Percentiles rank a stretch among this genome's conserved stretches.
These are phyloP conservation scores for Diglossa brunneiventris DNA, from an alignment of 2,113 vertebrate species.

Conservation along the genomic window DNA sequence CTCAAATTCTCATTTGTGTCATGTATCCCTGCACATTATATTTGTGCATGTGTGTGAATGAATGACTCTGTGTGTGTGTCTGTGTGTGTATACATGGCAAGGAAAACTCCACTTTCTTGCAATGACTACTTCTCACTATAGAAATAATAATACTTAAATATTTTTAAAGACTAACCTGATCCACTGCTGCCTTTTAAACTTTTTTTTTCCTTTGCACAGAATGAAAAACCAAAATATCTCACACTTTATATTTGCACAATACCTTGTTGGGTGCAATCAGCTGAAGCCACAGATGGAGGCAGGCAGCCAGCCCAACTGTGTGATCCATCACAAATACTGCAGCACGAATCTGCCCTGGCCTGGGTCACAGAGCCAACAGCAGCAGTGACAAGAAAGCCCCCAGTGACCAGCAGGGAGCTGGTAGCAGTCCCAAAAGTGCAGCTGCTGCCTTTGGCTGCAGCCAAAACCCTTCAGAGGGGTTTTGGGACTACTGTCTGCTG, in stretches of 20 bases:
- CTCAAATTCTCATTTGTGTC: background rate
- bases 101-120: background rate
- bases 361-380: accelerated
- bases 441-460: background rate
- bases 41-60: background rate
- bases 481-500: background rate
- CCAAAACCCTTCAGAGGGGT: background rate
- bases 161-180: background rate
- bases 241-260: accelerated
- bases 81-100: background rate
- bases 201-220: background rate
- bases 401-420: accelerated
- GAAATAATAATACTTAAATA: background rate
- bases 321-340: background rate
- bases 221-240: background rate
- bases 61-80: background rate
- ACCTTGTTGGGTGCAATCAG: background rate
- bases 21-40: background rate
- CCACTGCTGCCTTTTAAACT: background rate
- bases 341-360: background rate
- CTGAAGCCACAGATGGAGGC: background rate
- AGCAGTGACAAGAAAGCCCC: accelerated
- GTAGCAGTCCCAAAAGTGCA: background rate
- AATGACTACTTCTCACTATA: background rate
- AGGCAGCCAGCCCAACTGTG: background rate